These are phyloP conservation scores for Eilema griseolum DNA, from an alignment of 2,888 invertebrate genomes.

Conservation along the genomic window DNA sequence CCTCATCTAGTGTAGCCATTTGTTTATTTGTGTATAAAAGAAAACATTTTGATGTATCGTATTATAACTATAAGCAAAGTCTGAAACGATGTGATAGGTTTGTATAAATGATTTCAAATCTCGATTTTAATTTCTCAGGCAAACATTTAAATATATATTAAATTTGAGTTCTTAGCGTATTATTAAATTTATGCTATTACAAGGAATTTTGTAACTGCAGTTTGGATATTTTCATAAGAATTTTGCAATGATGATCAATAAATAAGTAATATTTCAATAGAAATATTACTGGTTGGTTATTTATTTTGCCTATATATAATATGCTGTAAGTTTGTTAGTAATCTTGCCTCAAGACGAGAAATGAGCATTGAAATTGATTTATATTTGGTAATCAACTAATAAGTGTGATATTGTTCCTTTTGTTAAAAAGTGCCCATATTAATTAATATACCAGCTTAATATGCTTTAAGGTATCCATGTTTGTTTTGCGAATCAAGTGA, in stretches of 20 bases:
- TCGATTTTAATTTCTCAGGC: conserved; percentile 56
- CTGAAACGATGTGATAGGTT: conserved; percentile 74
- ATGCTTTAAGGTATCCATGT: conserved; percentile 23
- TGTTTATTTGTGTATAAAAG: conserved; percentile 55
- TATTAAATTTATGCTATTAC: conserved; percentile 5
- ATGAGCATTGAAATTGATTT: conserved; percentile 24
- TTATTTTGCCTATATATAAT: not conserved
- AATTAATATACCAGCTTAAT: conserved; percentile 44
- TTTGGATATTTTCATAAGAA: conserved; percentile 22
- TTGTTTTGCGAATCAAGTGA: conserved; percentile 5
- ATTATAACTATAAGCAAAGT: conserved; percentile 67
- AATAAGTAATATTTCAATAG: not conserved
- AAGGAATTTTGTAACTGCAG: conserved; percentile 16
- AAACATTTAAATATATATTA: conserved; percentile 44
- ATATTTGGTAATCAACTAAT: conserved; percentile 41
- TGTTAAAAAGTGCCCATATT: conserved; percentile 38
- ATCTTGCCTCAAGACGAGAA: conserved; percentile 15
- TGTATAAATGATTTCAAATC: conserved; percentile 66
- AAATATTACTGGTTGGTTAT: conserved; percentile 4
- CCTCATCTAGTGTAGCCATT: conserved; percentile 59
- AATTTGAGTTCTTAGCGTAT: conserved; percentile 26
- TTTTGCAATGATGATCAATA: conserved; percentile 21
- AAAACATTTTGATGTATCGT: conserved; percentile 60
- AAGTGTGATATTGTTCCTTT: conserved; percentile 51
- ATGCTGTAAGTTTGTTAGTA: not conserved